Base-by-base conservation (phyloP, 1,140 invertebrate species). In the Atta cephalotes region DNA sequence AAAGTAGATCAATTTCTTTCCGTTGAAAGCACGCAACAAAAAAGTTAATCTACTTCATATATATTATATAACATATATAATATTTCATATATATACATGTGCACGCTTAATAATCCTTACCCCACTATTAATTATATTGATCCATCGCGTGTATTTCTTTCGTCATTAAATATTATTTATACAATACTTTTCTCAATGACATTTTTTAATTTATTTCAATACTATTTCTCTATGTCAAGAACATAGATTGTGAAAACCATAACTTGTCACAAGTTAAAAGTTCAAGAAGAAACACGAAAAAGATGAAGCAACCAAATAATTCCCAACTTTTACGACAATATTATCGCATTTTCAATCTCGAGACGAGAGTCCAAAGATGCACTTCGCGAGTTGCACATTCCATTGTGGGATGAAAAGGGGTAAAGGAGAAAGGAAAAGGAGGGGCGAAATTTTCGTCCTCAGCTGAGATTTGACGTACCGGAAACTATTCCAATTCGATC, bases 401-500 rank as follows among this genome's bases (percentile, higher is more conserved):
- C 62, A 45, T 25, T 14, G n/a, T n/a, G 7, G 1, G 6, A 2
- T n/a, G 9, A 66, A n/a, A 68, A 45, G 35, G 16, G n/a, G 0
- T 18, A 56, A 35, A 9, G n/a, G 3, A 3, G 3, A 7, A 18
- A 21, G 25, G 51, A 25, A 60, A 21, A 21, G 25, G 2, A 39
- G 18, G n/a, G 25, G 21, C 62, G 68, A 86, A 86, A 89, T 68
- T 82, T 89, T 53, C 21, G 3, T 49, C 16, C 56, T 56, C 25
- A 12, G n/a, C 35, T 56, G 7, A 80, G 49, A 80, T 80, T 66
- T 56, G 25, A 2, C 68, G 68, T 9, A 6, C 7, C 51, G 6
- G 18, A 70, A 89, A 88, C 88, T 89, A 89, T 89, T 88, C 65
- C 68, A 89, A 85, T 88, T 70, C 81, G 28, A 31, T 16, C 65